These are phyloP conservation scores for Cerastis rubricosa DNA, from an alignment of 2,888 invertebrate species.

Conservation along the genomic window DNA sequence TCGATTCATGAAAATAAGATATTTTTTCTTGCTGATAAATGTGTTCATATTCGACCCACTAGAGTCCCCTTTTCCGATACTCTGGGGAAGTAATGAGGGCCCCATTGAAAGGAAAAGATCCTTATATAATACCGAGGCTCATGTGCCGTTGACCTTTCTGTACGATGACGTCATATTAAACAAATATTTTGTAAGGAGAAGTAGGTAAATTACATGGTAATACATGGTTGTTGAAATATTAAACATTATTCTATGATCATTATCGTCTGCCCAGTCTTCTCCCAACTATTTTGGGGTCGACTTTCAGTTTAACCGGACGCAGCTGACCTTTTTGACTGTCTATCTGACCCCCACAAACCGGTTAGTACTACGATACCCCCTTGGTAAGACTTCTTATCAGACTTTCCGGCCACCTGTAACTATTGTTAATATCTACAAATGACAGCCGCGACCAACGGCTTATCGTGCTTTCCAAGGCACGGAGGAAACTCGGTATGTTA, in stretches of 20 bases:
- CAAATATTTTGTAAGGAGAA: conserved; percentile 17
- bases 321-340: too few species aligned
- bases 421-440: too few species aligned
- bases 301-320: too few species aligned
- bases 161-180: conserved; percentile 24
- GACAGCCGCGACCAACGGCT: too few species aligned
- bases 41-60: conserved; percentile 35
- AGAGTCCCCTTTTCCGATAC: conserved; percentile 49
- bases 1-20: conserved; percentile 10
- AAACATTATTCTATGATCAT: neutral
- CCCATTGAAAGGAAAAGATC: conserved; percentile 47
- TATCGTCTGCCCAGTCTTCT: too few species aligned
- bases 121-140: conserved; percentile 24
- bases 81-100: conserved; percentile 49
- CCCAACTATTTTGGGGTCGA: too few species aligned
- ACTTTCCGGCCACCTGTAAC: too few species aligned
- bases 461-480: too few species aligned
- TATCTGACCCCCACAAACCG: too few species aligned
- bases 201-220: conserved; percentile 7
- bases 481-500: too few species aligned
- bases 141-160: conserved; percentile 30
- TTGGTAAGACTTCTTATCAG: too few species aligned
- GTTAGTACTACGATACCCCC: too few species aligned
- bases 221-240: neutral
- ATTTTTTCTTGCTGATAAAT: conserved; percentile 37